phyloP scores from a whole-genome alignment of 2,797 vertebrate genomes.

The Rhinichthys osculus region DNA sequence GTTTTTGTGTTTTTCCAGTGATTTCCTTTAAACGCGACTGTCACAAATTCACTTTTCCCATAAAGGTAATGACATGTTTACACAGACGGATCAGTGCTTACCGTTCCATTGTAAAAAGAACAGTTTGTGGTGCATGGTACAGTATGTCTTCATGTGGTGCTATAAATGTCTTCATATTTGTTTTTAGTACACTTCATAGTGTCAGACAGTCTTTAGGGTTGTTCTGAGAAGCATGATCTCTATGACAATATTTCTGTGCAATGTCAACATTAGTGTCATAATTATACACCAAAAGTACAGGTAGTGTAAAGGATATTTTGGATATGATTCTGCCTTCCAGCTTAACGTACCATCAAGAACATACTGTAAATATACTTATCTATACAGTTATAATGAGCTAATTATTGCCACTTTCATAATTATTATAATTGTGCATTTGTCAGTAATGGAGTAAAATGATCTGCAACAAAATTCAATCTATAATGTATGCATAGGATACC shows the following conservation, averaged over 20 bases:
- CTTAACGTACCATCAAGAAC: constrained; percentile 32
- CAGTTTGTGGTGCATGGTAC: constrained; percentile 40
- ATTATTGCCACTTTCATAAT: constrained; percentile 83
- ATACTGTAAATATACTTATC: constrained; percentile 23
- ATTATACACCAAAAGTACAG: constrained; percentile 15
- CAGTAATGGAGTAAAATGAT: constrained; percentile 60
- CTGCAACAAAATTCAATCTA: constrained; percentile 67
- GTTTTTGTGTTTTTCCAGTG: constrained; percentile 33
- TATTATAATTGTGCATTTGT: constrained; percentile 73
- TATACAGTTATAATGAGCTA: constrained; percentile 51
- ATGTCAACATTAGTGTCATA: constrained; percentile 27
- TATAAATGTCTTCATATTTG: constrained; percentile 17
- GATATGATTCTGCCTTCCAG: constrained; percentile 26
- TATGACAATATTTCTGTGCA: constrained; percentile 18
- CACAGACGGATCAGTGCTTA: constrained; percentile 22
- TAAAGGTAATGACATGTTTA: constrained; percentile 38
- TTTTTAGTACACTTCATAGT: constrained; percentile 8
- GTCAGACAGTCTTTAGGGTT: background rate
- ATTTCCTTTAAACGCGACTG: constrained; percentile 42
- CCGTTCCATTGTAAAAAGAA: constrained; percentile 17
- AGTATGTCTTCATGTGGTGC: constrained; percentile 4
- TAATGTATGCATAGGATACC: constrained; percentile 73
- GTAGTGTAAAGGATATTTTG: constrained; percentile 25
- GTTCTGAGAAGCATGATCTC: background rate
- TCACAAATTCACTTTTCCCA: constrained; percentile 49